These are phyloP conservation scores for Otolemur garnettii DNA, from an alignment of 2,113 vertebrate genomes.

Conservation along the genomic window DNA sequence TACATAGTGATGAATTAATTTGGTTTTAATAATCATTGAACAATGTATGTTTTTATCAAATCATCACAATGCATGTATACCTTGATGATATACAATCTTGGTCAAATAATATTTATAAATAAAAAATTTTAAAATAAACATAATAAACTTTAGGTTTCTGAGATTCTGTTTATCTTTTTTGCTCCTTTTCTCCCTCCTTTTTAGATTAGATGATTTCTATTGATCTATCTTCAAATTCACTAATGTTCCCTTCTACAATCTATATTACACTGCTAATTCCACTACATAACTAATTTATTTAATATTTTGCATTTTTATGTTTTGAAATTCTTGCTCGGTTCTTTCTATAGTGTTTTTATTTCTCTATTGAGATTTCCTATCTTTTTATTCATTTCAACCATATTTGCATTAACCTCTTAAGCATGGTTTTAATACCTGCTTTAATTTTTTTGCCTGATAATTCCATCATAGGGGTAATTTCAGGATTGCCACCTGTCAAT, in stretches of 20 bases:
- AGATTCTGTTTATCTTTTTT: neutral
- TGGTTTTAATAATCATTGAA: neutral
- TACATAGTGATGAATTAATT: neutral
- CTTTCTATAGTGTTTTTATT: neutral
- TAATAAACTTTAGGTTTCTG: neutral
- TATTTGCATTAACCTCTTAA: slow-evolving; percentile 32
- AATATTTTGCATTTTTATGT: neutral
- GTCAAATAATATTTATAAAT: neutral
- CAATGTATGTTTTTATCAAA: neutral
- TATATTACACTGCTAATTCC: neutral
- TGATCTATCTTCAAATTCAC: neutral
- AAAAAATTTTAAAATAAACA: neutral
- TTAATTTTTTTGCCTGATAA: neutral
- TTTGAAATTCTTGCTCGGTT: neutral
- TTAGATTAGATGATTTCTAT: slow-evolving; percentile 16
- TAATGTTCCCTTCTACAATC: neutral
- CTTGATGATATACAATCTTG: neutral
- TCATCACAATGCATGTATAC: neutral
- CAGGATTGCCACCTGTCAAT: neutral
- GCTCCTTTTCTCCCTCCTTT: neutral
- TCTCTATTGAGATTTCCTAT: slow-evolving; percentile 17
- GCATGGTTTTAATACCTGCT: neutral
- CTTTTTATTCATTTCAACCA: slow-evolving; percentile 8
- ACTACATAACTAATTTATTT: neutral
- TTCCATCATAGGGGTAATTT: neutral